These are phyloP conservation scores for Patagioenas fasciata DNA, from an alignment of 2,113 vertebrate genomes.

Conservation along the genomic window DNA sequence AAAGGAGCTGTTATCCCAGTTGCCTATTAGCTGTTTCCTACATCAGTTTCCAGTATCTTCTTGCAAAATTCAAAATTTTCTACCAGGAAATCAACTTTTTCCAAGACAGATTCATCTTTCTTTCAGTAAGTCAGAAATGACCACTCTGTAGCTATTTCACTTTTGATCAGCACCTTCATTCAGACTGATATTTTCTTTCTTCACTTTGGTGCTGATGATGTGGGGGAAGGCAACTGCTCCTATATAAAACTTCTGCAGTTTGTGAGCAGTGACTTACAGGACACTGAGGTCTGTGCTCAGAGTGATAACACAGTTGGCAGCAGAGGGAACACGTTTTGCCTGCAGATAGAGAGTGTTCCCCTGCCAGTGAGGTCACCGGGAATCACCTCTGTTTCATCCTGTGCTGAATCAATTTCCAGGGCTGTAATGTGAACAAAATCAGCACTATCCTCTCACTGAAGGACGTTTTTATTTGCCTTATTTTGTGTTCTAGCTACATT, in stretches of 20 bases:
- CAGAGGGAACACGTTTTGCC: background rate
- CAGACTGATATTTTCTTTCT: background rate
- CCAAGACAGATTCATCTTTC: background rate
- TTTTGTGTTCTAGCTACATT: background rate
- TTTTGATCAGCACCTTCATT: background rate
- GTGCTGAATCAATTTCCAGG: background rate
- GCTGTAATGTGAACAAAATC: background rate
- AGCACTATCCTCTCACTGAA: background rate
- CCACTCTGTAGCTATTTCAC: background rate
- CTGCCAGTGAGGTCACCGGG: background rate
- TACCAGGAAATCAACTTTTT: background rate
- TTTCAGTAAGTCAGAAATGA: background rate
- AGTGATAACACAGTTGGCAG: accelerated
- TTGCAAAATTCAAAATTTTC: background rate
- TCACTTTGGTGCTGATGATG: accelerated
- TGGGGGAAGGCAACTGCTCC: background rate
- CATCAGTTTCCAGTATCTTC: background rate
- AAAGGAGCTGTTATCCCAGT: background rate
- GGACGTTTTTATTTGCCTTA: background rate
- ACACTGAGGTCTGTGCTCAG: background rate
- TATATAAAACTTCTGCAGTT: background rate
- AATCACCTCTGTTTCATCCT: background rate
- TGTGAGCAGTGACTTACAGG: background rate
- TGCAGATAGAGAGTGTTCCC: accelerated
- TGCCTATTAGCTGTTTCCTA: background rate